Base-by-base conservation (phyloP, 2,113 vertebrate genomes). In the Siniperca chuatsi region DNA sequence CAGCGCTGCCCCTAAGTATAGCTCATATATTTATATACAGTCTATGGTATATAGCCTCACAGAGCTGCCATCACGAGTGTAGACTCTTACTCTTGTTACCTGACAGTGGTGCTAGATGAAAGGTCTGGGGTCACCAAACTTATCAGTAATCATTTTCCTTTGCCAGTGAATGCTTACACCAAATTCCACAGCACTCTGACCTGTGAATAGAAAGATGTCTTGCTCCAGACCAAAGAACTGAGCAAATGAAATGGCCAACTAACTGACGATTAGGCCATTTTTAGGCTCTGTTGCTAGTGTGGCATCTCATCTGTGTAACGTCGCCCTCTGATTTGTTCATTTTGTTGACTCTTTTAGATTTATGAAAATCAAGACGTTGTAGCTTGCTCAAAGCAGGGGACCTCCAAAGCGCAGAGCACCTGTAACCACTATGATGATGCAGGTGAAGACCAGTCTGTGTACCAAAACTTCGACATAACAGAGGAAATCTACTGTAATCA, bases 301-400 rank as follows among this genome's bases (percentile, higher is more conserved):
- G 44, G 44, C 11, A 46, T 46, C 3, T 50, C 15, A 23, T 68
- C 46, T 35, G 8, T 40, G 33, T 55, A 13, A 42, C 21, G 1
- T 16, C 6, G 0, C 1, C 18, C n/a, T 25, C 21, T 65, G 18
- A 10, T 69, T 3, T 60, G 21, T 42, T 12, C 6, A 1, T 58
- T 2, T 42, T 37, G 44, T 6, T 57, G n/a, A n/a, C n/a, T n/a
- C n/a, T n/a, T n/a, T n/a, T n/a, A 90, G 88, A 37, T 77, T 29
- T 78, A 87, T 85, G 57, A 7, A 65, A 83, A 69, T 54, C 7
- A 62, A 23, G 75, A 48, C 0, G 16, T 23, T 6, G 15, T 25
- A 2, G n/a, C 0, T 0, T 0, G 0, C 4, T 21, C 65, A n/a
- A 46, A 60, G 21, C 1, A 3, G 25, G 0, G 2, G 50, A 25